Evolutionary conservation across 2,113 vertebrate species (phyloP).

Genomic region (Aegithalos caudatus): DNA sequence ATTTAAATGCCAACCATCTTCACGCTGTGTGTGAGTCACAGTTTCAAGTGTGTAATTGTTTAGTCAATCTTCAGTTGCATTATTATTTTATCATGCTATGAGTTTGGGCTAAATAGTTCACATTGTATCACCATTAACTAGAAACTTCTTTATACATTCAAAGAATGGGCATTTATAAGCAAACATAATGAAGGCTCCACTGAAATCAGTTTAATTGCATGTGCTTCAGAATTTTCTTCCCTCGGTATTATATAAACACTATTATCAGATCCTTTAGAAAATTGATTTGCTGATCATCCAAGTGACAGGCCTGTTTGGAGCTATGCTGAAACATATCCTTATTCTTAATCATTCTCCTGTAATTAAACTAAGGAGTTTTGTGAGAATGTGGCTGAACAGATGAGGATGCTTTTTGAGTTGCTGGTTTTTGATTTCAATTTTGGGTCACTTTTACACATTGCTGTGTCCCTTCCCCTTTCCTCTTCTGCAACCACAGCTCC

Average conservation of each 20-base stretch:
- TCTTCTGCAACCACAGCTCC: neutral
- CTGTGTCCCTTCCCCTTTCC: neutral
- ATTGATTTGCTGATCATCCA: neutral
- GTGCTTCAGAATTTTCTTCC: neutral
- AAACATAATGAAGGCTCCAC: neutral
- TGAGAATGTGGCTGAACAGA: neutral
- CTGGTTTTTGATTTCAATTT: neutral
- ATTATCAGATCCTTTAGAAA: neutral
- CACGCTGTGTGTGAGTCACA: slow-evolving; percentile 35
- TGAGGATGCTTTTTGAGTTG: neutral
- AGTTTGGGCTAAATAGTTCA: neutral
- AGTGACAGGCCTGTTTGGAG: neutral
- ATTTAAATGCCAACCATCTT: slow-evolving; percentile 49
- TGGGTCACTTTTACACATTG: fast-evolving
- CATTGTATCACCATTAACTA: neutral
- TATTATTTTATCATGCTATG: neutral
- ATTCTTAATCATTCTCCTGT: neutral
- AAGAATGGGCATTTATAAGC: neutral
- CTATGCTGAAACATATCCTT: neutral
- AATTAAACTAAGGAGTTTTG: neutral
- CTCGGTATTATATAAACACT: neutral
- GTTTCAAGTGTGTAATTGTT: slow-evolving; percentile 42
- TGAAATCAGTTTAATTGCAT: neutral
- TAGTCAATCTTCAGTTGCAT: slow-evolving; percentile 33
- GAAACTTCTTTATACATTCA: neutral